These are phyloP conservation scores for Neomorphus geoffroyi DNA, from an alignment of 2,797 vertebrate species.

Conservation along the genomic window DNA sequence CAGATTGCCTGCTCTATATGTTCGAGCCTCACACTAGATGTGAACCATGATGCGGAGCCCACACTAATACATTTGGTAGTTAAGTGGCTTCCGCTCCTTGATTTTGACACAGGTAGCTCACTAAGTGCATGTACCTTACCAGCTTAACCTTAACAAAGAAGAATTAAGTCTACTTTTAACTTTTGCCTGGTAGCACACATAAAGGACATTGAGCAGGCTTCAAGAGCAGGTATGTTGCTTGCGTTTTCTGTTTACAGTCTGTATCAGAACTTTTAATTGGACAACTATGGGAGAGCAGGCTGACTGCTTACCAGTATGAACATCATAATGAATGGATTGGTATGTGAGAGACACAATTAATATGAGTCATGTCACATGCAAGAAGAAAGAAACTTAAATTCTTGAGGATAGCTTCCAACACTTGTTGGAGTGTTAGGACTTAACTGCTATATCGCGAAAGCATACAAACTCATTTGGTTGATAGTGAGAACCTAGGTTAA, in stretches of 20 bases:
- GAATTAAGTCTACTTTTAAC: not conserved
- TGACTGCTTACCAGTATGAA: not conserved
- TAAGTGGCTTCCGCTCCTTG: not conserved
- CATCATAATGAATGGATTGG: not conserved
- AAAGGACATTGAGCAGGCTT: not conserved
- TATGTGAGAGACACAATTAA: not conserved
- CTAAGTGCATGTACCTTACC: not conserved
- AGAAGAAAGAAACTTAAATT: not conserved
- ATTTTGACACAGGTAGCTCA: not conserved
- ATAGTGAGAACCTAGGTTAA: not conserved
- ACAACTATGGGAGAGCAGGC: not conserved
- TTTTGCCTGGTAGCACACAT: fast-evolving
- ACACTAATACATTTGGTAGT: not conserved
- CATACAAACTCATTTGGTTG: not conserved
- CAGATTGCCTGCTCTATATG: not conserved
- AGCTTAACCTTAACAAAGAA: not conserved
- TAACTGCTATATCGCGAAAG: not conserved
- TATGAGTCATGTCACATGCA: not conserved
- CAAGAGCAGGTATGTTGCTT: not conserved
- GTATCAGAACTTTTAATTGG: not conserved
- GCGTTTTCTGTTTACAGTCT: not conserved
- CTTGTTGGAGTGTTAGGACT: not conserved
- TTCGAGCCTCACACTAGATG: not conserved
- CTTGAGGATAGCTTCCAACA: not conserved
- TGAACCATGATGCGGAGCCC: not conserved